Evolutionary conservation across 2,113 vertebrate genomes (phyloP), one percentile per base, ranked within the genome.

Genomic region (Aythya baeri): DNA sequence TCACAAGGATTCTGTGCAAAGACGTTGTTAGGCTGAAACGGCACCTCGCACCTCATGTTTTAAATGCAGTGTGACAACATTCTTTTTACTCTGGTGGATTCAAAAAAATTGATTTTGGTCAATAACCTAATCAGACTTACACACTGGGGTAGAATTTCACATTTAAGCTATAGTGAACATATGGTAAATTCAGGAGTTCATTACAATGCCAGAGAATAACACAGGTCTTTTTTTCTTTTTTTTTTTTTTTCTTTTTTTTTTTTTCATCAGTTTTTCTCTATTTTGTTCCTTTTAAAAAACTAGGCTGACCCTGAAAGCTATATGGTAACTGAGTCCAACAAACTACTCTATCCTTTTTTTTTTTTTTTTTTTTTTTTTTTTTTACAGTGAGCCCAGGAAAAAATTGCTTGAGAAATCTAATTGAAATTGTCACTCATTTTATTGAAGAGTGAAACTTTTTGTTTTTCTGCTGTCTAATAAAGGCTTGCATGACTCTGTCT

Each of bases 361-460:
- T 41, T 44, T 65, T 94, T 88, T 95, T 94, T 94, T 67, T 41
- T 44, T 65, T 94, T 89, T 94, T 93, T 94, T 67, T 41, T 44
- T 65, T 71, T 50, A 68, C 38, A 11, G 14, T 38, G 59, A 93
- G 11, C 57, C 16, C 71, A 38, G 38, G 57, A 78, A 75, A 88
- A 73, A 94, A 85, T 85, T 1, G 1, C 29, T 57, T 68, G 57
- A 82, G 82, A 88, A 93, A 88, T 83, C 29, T 93, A 91, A 88
- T 76, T 43, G 46, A 95, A 91, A 80, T 91, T 93, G 82, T 83
- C 89, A 94, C 46, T 3, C 0, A 1, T 87, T 96, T 88, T 83
- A 93, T 93, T 61, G 55, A 93, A 91, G 31, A 79, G 13, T 9
- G 88, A 93, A 95, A 44, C 55, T 34, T 91, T 75, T 17, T 80